Percentiles rank a stretch among this genome's conserved stretches.
phyloP scores from a whole-genome alignment of 2,888 invertebrate genomes.

The Argynnis bischoffii region DNA sequence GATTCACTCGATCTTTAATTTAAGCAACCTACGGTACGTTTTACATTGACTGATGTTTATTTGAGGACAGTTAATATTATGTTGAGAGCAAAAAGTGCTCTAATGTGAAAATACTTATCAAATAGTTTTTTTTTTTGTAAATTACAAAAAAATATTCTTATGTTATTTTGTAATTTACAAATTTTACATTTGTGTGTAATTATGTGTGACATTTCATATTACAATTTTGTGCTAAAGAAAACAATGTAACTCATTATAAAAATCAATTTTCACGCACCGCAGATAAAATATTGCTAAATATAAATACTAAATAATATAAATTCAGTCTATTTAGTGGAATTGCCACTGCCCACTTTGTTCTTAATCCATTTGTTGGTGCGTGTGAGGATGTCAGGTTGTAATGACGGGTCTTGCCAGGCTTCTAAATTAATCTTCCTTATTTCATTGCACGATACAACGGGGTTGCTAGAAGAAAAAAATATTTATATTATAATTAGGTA shows the following conservation, averaged over 20 bases:
- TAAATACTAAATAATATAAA: conserved; percentile 31
- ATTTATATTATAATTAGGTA: conserved; percentile 5
- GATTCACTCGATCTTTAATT: conserved; percentile 48
- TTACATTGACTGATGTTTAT: neutral
- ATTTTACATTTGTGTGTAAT: neutral
- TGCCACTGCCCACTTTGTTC: conserved; percentile 62
- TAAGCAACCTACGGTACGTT: conserved; percentile 20
- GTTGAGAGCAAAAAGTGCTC: neutral
- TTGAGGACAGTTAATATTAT: conserved; percentile 1
- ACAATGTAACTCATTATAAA: neutral
- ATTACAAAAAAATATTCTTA: too few relatives aligned
- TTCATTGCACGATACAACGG: conserved; percentile 75
- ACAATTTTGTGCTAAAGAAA: neutral
- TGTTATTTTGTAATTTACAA: too few relatives aligned
- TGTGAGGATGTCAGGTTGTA: conserved; percentile 69
- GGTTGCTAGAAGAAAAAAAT: conserved; percentile 72
- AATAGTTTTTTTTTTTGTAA: neutral
- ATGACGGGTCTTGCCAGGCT: conserved; percentile 68
- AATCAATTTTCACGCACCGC: conserved; percentile 6
- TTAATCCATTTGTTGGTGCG: conserved; percentile 77
- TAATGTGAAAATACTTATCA: conserved; percentile 1
- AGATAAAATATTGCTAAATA: conserved; percentile 19
- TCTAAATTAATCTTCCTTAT: conserved; percentile 73
- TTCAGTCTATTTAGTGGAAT: conserved; percentile 58
- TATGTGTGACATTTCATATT: neutral